Percentiles rank a stretch among this genome's conserved stretches.
phyloP scores from a whole-genome alignment of 2,113 vertebrate genomes.

The Gnathonemus echidnorhynchus region DNA sequence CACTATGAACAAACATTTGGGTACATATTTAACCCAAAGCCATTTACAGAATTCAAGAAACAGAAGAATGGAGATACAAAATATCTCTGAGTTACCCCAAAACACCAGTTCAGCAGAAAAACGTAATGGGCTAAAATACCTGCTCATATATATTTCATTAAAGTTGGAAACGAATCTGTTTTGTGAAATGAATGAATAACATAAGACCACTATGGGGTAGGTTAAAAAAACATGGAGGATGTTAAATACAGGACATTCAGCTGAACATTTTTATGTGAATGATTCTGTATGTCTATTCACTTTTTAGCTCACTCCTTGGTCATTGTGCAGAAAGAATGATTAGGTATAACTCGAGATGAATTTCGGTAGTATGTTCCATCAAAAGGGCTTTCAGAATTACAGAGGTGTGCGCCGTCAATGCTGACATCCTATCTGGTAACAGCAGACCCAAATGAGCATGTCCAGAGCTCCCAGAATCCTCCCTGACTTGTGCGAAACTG shows the following conservation, averaged over 20 bases:
- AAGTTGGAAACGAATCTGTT: background rate
- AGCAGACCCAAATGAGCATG: background rate
- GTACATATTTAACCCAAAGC: background rate
- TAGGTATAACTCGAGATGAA: background rate
- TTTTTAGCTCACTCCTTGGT: background rate
- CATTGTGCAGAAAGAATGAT: background rate
- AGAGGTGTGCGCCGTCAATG: background rate
- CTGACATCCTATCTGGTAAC: background rate
- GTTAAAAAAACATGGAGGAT: background rate
- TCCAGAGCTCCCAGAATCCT: background rate
- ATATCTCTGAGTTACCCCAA: background rate
- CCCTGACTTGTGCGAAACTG: background rate
- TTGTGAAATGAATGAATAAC: background rate
- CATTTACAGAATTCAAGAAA: constrained; percentile 1
- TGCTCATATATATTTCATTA: background rate
- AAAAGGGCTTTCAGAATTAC: background rate
- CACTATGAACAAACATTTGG: constrained; percentile 1
- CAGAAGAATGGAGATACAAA: background rate
- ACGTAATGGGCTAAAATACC: background rate
- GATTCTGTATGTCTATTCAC: background rate
- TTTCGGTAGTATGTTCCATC: background rate
- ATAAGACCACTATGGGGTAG: background rate
- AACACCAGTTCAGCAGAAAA: background rate
- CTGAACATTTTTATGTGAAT: background rate
- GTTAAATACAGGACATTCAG: background rate